Percentiles rank a stretch among this genome's conserved stretches.
Conservation (phyloP, 2,888 invertebrate species). For the Rhyacophila evoluta region DNA sequence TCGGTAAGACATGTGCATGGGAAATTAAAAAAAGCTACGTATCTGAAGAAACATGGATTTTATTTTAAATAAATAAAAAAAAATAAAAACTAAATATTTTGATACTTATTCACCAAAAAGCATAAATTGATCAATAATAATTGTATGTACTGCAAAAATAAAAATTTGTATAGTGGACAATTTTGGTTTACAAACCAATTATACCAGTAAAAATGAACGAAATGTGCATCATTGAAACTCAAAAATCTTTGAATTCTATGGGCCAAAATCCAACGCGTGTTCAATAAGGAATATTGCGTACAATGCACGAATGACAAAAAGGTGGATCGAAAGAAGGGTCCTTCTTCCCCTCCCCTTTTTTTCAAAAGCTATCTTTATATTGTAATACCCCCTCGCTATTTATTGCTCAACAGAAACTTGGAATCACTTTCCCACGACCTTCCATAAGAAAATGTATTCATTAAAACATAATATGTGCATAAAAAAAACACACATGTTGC, state of each 20-base stretch:
- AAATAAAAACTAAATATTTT: too few species aligned
- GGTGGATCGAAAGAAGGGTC: slow-evolving; percentile 41
- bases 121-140: too few species aligned
- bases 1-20: too few species aligned
- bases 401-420: slow-evolving; percentile 48
- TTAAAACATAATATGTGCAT: slow-evolving; percentile 52
- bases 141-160: too few species aligned
- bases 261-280: slow-evolving; percentile 31
- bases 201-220: neutral
- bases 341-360: slow-evolving; percentile 49
- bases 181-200: too few species aligned
- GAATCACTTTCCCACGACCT: slow-evolving; percentile 52
- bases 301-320: slow-evolving; percentile 45
- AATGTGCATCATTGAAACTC: neutral
- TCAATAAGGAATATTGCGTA: slow-evolving; percentile 42
- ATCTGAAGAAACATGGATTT: too few species aligned
- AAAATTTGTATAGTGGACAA: too few species aligned
- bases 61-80: too few species aligned
- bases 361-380: slow-evolving; percentile 44
- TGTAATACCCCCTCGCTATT: slow-evolving; percentile 40
- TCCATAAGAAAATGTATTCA: slow-evolving; percentile 53
- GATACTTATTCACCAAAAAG: too few species aligned
- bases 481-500: slow-evolving; percentile 51
- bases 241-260: neutral
- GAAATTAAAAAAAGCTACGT: too few species aligned